These are phyloP conservation scores for Apus apus DNA, from an alignment of 2,113 vertebrate genomes.

Conservation along the genomic window DNA sequence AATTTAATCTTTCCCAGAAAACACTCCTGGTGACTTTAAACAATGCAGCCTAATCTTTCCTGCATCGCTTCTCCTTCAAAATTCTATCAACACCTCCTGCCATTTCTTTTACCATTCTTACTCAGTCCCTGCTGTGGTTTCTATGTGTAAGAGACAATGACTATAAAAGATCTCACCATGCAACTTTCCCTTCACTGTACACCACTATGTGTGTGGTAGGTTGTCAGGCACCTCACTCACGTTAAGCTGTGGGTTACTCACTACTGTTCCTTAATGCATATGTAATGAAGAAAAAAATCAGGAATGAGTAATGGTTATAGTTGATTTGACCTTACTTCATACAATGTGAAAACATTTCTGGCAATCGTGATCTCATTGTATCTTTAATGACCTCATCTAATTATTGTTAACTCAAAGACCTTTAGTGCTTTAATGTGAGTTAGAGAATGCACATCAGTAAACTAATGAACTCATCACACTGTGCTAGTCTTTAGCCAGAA, in stretches of 20 bases:
- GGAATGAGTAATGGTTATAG: conserved; percentile 69
- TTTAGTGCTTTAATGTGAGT: conserved; percentile 67
- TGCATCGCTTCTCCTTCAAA: not conserved
- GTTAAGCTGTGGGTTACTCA: not conserved
- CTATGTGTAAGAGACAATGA: not conserved
- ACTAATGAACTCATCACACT: conserved; percentile 73
- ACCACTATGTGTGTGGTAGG: accelerated
- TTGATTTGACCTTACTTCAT: conserved; percentile 74
- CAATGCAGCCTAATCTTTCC: not conserved
- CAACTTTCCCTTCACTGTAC: not conserved
- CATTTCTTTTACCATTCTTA: not conserved
- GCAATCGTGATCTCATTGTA: conserved; percentile 75
- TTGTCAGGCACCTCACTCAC: not conserved
- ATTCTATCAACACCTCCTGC: accelerated
- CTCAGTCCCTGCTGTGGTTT: not conserved
- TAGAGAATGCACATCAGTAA: conserved; percentile 57
- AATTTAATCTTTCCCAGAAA: not conserved
- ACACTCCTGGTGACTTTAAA: not conserved
- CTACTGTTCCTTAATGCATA: conserved; percentile 61
- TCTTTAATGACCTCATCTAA: conserved; percentile 80
- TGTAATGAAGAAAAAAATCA: conserved; percentile 43
- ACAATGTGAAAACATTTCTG: conserved; percentile 65
- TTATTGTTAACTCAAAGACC: conserved; percentile 74
- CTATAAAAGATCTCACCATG: not conserved
- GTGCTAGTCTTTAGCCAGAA: conserved; percentile 66